Conservation (phyloP, 2,888 invertebrate genomes). For the Sphaeridia pumilis region DNA sequence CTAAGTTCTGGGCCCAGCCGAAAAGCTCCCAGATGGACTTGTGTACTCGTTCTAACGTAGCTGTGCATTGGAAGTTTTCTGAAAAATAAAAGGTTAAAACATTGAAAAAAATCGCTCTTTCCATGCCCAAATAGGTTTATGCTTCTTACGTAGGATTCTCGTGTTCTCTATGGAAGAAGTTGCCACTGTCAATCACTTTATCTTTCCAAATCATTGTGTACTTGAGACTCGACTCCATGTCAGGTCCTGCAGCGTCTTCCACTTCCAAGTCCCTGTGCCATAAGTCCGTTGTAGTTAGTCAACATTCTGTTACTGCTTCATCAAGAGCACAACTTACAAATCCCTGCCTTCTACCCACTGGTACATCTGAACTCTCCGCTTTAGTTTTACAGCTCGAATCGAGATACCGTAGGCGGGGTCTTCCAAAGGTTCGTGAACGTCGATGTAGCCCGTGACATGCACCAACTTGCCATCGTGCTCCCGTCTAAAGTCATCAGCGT, state of each 20-base stretch:
- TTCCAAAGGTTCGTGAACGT: slow-evolving; percentile 65
- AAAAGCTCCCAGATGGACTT: slow-evolving; percentile 59
- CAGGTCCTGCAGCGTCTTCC: no score
- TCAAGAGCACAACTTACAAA: no score
- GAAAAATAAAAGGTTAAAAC: no score
- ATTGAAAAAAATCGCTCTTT: no score
- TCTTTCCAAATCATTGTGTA: slow-evolving; percentile 79
- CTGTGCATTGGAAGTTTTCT: slow-evolving; percentile 50
- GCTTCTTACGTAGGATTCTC: slow-evolving; percentile 66
- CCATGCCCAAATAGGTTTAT: no score
- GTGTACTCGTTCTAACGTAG: slow-evolving; percentile 59
- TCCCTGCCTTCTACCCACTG: slow-evolving; percentile 77
- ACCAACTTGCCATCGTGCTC: slow-evolving; percentile 63
- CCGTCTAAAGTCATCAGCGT: slow-evolving; percentile 42
- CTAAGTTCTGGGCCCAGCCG: slow-evolving; percentile 56
- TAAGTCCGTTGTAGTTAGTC: no score
- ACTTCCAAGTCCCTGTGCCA: no score
- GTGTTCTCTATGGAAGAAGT: slow-evolving; percentile 65
- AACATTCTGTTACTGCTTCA: no score
- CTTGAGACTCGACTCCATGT: no score
- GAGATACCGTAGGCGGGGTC: slow-evolving; percentile 78
- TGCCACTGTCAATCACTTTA: slow-evolving; percentile 63
- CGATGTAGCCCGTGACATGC: slow-evolving; percentile 61
- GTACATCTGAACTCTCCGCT: slow-evolving; percentile 80
- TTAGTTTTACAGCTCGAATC: slow-evolving; percentile 69